A percentile compares a stretch with the other conserved stretches of the same genome.
Conservation (phyloP, 2,888 invertebrate species). For the Timandra comae region DNA sequence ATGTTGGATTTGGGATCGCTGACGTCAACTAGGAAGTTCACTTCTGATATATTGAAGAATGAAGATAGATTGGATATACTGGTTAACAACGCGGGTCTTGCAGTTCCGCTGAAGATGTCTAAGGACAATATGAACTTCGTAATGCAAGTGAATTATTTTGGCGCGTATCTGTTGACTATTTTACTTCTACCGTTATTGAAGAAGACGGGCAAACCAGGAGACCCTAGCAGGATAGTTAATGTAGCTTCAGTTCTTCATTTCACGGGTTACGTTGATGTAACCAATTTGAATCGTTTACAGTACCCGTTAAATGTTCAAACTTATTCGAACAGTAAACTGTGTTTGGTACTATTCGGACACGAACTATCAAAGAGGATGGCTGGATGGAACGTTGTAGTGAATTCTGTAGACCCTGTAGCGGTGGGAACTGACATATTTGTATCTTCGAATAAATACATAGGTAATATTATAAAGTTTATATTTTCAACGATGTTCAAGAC, state of each 20-base stretch:
- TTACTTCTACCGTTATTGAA: conserved; percentile 87
- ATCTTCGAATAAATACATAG: conserved; percentile 50
- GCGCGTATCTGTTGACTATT: conserved; percentile 92
- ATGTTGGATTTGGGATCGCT: conserved; percentile 83
- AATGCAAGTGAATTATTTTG: conserved; percentile 94
- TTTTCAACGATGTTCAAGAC: conserved; percentile 78
- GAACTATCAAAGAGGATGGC: conserved; percentile 81
- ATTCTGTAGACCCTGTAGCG: conserved; percentile 88
- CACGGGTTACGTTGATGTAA: conserved; percentile 78
- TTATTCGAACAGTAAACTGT: conserved; percentile 81
- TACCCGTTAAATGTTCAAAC: conserved; percentile 37
- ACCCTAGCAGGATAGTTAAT: conserved; percentile 82
- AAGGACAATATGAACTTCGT: conserved; percentile 88
- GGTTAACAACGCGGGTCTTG: conserved; percentile 91
- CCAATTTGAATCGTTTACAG: conserved; percentile 77
- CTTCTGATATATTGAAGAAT: conserved; percentile 80
- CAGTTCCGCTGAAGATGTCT: conserved; percentile 65
- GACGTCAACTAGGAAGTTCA: conserved; percentile 85
- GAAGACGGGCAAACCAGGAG: conserved; percentile 59
- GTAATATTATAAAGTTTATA: conserved; percentile 64
- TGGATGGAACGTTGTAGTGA: conserved; percentile 81
- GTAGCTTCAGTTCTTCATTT: conserved; percentile 84
- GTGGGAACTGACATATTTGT: conserved; percentile 85
- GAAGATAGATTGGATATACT: conserved; percentile 85
- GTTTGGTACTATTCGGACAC: conserved; percentile 81